A percentile compares a stretch with the other conserved stretches of the same genome.
These are phyloP conservation scores for Gallirallus australis DNA, from an alignment of 2,797 vertebrate genomes.

Conservation along the genomic window DNA sequence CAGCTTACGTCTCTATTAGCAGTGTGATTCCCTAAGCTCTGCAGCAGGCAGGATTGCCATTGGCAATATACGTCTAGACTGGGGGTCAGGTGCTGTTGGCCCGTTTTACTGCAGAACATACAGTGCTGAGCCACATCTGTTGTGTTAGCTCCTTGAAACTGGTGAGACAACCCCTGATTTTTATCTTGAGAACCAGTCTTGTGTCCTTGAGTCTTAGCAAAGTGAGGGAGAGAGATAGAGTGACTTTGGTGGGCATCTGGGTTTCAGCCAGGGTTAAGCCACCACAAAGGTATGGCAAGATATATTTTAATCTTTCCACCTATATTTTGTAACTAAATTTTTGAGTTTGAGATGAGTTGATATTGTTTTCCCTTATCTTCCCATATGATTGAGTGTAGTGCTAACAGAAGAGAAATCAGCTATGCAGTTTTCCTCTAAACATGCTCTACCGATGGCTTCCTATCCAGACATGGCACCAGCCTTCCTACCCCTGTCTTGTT, in stretches of 20 bases:
- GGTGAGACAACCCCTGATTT: not conserved
- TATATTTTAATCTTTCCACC: not conserved
- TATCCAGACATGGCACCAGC: not conserved
- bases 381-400: constrained; percentile 32
- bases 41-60: not conserved
- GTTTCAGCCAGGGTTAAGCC: too few relatives aligned
- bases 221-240: not conserved
- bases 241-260: too few relatives aligned
- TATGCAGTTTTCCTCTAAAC: constrained; percentile 30
- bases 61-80: accelerated
- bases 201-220: not conserved
- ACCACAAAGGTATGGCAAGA: not conserved
- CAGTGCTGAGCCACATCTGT: not conserved
- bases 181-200: not conserved
- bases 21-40: not conserved
- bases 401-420: constrained; percentile 54
- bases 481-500: not conserved
- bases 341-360: not conserved
- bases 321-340: not conserved
- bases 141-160: not conserved
- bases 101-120: not conserved
- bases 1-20: not conserved
- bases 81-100: not conserved
- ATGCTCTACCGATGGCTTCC: not conserved
- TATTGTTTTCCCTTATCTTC: constrained; percentile 50